Percentiles rank a stretch among this genome's conserved stretches.
Conservation (phyloP, 2,797 vertebrate species). For the Coendou prehensilis region DNA sequence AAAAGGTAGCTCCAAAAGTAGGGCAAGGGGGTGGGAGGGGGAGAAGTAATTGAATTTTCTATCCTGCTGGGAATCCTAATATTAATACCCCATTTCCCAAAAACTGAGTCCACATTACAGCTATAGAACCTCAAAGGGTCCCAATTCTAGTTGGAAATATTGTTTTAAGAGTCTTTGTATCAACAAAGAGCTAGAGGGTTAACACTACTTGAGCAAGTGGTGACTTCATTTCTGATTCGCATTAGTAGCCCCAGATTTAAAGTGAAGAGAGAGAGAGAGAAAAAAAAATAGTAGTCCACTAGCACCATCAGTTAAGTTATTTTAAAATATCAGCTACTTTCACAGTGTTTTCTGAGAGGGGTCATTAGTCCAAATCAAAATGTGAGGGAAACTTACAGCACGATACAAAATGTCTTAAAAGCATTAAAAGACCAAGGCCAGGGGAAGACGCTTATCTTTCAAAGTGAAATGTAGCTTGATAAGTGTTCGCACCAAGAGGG, state of each 20-base stretch:
- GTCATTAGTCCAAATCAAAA: slow-evolving; percentile 76
- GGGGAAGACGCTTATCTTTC: slow-evolving; percentile 31
- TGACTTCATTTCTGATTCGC: slow-evolving; percentile 62
- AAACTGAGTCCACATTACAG: background rate
- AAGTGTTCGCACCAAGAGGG: background rate
- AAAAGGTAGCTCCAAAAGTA: slow-evolving; percentile 32
- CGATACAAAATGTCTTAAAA: background rate
- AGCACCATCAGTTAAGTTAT: slow-evolving; percentile 48
- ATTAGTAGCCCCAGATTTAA: slow-evolving; percentile 65
- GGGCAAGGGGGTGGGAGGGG: background rate
- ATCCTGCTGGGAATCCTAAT: slow-evolving; percentile 36
- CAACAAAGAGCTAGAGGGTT: slow-evolving; percentile 38
- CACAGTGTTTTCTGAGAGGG: slow-evolving; percentile 58
- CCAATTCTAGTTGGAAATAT: slow-evolving; percentile 35
- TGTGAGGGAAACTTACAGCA: slow-evolving; percentile 43
- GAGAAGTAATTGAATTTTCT: slow-evolving; percentile 55
- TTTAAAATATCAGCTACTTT: slow-evolving; percentile 80
- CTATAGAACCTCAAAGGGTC: slow-evolving; percentile 10
- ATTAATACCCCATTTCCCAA: slow-evolving; percentile 40
- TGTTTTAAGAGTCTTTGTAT: background rate
- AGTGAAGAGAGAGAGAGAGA: background rate
- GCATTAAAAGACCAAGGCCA: background rate
- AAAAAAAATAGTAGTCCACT: slow-evolving; percentile 24
- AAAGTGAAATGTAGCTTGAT: slow-evolving; percentile 63
- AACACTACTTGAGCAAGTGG: background rate